Evolutionary conservation across 2,888 invertebrate genomes (phyloP), one percentile per base, ranked within the genome.

Genomic region (Tolmerus cingulatus): DNA sequence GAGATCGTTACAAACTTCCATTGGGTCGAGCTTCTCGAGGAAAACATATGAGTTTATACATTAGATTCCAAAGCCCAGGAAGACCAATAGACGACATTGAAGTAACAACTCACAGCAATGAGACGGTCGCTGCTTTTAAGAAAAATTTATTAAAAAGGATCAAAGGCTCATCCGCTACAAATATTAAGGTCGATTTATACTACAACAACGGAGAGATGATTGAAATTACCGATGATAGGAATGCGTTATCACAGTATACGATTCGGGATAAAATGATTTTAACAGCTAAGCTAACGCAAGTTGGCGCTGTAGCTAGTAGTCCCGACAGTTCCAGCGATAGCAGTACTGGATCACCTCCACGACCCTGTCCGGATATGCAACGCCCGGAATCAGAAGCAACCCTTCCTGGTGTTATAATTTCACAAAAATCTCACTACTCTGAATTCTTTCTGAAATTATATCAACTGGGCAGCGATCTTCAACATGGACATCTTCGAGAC

Each of bases 281-380:
- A 89, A 96, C 96, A 74, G 97, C 96, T 1, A 97, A 97, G 92
- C 92, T 97, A 84, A 95, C 95, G 88, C 96, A 96, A 90, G 94
- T 95, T 57, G 95, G 95, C 90, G 94, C 95, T 19, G 95, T 95
- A 87, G 93, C 95, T 91, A 96, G 96, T 90, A 97, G 97, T 87
- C 97, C 97, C 86, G 99, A 98, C 91, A 97, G 98, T 87, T 98
- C 97, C 91, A 98, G 98, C 87, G 98, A 98, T 92, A 98, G 98
- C 89, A 98, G 98, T 87, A 97, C 97, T 2, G 97, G 97, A 2
- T 98, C 98, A 0, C 98, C 98, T 1, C 97, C 97, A 89, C 95
- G 97, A 91, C 96, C 96, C 0, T 97, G 96, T 90, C 91, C 92
- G 3, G 96, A 97, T 91, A 95, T 96, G 88, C 95, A 96, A 77